phyloP scores from a whole-genome alignment of 1,140 invertebrate genomes.

The Teleopsis dalmanni region DNA sequence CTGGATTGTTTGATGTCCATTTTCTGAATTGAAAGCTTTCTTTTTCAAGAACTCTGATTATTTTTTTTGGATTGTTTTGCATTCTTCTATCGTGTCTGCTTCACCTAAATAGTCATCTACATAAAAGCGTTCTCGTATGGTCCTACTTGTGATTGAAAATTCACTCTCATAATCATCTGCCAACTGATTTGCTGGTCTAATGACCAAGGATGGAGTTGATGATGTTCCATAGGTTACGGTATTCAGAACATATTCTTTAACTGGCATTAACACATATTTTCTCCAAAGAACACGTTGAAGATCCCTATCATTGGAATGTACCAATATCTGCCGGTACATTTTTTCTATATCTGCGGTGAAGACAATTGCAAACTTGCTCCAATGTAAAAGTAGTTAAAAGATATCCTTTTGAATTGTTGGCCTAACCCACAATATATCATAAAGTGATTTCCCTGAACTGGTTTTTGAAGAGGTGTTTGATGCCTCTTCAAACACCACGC shows the following conservation, averaged over 20 bases:
- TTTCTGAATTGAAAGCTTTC: too few species aligned
- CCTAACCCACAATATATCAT: background rate
- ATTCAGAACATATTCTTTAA: background rate
- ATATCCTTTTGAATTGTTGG: constrained; percentile 1
- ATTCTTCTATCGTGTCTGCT: too few species aligned
- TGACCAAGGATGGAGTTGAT: constrained; percentile 2
- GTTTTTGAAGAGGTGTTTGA: background rate
- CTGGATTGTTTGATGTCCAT: too few species aligned
- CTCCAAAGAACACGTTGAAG: constrained; percentile 4
- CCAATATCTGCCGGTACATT: constrained; percentile 10
- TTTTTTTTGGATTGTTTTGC: too few species aligned
- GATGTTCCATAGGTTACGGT: constrained; percentile 6
- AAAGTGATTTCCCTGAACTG: background rate
- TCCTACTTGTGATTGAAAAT: background rate
- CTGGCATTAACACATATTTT: background rate
- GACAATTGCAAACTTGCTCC: background rate
- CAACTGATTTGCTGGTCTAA: background rate
- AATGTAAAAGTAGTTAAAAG: too few species aligned
- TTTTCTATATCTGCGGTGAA: constrained; percentile 5
- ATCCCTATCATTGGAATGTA: background rate
- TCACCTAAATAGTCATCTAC: too few species aligned
- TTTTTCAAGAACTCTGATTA: too few species aligned
- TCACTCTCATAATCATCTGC: background rate
- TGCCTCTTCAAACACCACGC: constrained; percentile 7
- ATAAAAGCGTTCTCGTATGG: too few species aligned